Conservation (phyloP, 2,113 vertebrate genomes). For the Scophthalmus maximus region DNA sequence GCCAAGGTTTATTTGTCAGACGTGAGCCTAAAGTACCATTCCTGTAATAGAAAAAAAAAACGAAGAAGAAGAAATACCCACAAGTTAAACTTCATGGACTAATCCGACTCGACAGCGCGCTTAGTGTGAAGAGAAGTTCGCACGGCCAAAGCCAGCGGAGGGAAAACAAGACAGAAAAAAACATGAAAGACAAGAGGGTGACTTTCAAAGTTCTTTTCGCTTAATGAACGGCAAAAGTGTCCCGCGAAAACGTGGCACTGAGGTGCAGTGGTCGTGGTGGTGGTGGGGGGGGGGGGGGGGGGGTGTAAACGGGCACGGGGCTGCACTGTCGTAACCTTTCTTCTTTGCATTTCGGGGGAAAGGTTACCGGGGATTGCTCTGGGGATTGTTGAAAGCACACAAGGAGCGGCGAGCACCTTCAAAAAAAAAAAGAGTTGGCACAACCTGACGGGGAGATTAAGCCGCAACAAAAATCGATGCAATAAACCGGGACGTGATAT, state of each 20-base stretch:
- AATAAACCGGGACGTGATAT: conserved; percentile 37
- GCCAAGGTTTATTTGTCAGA: conserved; percentile 62
- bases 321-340: conserved; percentile 27
- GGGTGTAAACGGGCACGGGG: conserved; percentile 7
- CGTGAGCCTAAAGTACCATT: conserved; percentile 41
- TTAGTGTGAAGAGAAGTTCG: conserved; percentile 60
- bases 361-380: conserved; percentile 41
- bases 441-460: conserved; percentile 43
- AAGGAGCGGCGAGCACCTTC: conserved; percentile 20
- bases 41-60: conserved; percentile 41
- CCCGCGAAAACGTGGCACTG: neutral
- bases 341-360: conserved; percentile 47
- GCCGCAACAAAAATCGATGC: conserved; percentile 48
- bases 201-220: conserved; percentile 47
- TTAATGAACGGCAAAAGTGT: conserved; percentile 24
- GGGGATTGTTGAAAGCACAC: conserved; percentile 33
- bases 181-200: conserved; percentile 33
- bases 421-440: conserved; percentile 14
- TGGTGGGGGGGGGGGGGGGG: neutral
- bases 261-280: neutral
- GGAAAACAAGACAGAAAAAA: conserved; percentile 9
- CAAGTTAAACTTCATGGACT: conserved; percentile 49
- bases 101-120: conserved; percentile 56
- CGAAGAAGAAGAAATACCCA: too few relatives aligned
- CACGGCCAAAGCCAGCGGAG: conserved; percentile 32